phyloP scores from a whole-genome alignment of 30 jellyfish, hydroid and myxozoan species.

The Cassiopea andromeda region DNA sequence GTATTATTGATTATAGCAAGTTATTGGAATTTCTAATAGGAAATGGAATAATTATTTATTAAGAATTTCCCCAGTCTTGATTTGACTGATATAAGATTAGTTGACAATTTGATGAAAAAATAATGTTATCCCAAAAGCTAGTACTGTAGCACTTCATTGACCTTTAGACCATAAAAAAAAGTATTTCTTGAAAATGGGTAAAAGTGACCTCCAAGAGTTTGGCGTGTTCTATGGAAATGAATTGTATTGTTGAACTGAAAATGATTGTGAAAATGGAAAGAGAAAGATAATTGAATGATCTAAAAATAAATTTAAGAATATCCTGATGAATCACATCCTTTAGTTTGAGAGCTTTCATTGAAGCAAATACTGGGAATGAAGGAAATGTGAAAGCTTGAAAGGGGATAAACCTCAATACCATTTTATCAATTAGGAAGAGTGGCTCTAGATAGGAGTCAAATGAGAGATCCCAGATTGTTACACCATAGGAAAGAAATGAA shows the following conservation, averaged over 20 bases:
- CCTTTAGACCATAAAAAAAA: too few relatives aligned
- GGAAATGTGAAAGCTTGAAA: not conserved
- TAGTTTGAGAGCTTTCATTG: not conserved
- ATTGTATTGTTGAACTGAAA: not conserved
- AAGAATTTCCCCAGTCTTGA: not conserved
- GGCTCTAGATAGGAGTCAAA: not conserved
- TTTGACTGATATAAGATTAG: not conserved
- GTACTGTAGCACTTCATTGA: not conserved
- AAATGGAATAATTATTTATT: not conserved
- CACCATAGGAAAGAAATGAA: not conserved
- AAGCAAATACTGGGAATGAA: not conserved
- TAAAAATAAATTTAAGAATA: not conserved
- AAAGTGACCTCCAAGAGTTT: not conserved
- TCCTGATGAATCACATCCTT: not conserved
- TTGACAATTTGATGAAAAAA: not conserved
- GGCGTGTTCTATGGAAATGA: not conserved
- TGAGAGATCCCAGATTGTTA: not conserved
- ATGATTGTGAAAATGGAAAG: not conserved
- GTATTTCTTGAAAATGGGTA: not conserved
- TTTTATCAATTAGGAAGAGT: not conserved
- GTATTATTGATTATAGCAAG: not conserved
- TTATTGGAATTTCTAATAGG: not conserved
- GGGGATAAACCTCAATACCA: not conserved
- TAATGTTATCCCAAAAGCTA: not conserved
- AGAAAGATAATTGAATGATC: not conserved